Evolutionary conservation across 2,797 vertebrate species (phyloP), one percentile per base, ranked within the genome.

Genomic region (Diplodus puntazzo): DNA sequence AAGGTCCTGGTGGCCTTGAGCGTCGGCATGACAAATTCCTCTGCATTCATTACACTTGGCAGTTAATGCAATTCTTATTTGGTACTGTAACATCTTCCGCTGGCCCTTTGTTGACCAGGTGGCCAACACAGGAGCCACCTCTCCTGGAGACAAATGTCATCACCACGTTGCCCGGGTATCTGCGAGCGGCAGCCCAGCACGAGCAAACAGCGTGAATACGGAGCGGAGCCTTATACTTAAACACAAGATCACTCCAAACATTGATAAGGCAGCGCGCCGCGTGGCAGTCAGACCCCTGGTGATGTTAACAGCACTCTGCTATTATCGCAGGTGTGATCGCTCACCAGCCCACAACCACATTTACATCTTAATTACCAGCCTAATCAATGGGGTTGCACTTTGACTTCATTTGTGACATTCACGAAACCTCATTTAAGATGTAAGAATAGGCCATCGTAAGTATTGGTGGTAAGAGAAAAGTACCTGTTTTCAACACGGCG

Each of bases 351-450:
- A 92, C 89, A 85, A 84, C 87, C 83, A 84, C 92, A 95, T 95
- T 95, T 94, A 94, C 94, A 95, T 95, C 93, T 94, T 95, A 95
- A 95, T 95, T 95, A 94, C 90, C 88, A 82, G 86, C 87, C 89
- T 94, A 92, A 95, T 94, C 93, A 94, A 95, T 94, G 92, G 88
- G 89, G 79, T 79, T 90, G 91, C 92, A 92, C 92, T 91, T 81
- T 91, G 92, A 86, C 91, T 93, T 91, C 88, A 92, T 91, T 91
- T 85, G 89, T 91, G 91, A 93, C 88, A 89, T 91, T 89, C 87
- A 87, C 85, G 90, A 87, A 92, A 91, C 84, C 87, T 88, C 83
- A 86, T 89, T 93, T 89, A 92, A 84, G 83, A 87, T 77, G 73
- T 89, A 90, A 92, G 91, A 92, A 91, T 85, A 91, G 91, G 83